Evolutionary conservation across 2,113 vertebrate genomes (phyloP).

Genomic region (Indicator maculatus): DNA sequence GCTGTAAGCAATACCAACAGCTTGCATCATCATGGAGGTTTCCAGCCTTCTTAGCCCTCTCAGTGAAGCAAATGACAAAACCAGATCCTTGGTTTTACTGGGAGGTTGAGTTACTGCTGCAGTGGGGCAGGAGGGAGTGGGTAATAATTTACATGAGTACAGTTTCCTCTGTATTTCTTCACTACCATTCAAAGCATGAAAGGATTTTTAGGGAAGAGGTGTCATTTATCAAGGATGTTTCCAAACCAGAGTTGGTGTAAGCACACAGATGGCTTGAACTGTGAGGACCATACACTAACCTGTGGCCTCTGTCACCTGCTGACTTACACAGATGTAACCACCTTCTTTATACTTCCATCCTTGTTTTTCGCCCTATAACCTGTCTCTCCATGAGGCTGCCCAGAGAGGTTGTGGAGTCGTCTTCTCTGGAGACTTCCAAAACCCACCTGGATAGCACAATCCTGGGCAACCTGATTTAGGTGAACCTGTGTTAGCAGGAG

Average conservation of each 20-base stretch:
- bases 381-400: too few relatives aligned
- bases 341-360: neutral
- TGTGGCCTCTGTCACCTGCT: neutral
- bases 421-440: too few relatives aligned
- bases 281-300: neutral
- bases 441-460: too few relatives aligned
- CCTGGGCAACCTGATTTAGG: too few relatives aligned
- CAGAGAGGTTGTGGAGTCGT: too few relatives aligned
- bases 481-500: too few relatives aligned
- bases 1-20: rapidly evolving
- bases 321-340: neutral
- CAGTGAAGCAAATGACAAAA: neutral
- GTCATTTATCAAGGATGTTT: neutral
- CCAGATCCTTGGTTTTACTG: neutral
- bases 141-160: neutral
- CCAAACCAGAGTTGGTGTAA: neutral
- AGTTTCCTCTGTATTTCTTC: neutral
- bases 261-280: neutral
- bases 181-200: neutral
- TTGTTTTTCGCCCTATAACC: neutral
- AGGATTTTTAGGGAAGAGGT: neutral
- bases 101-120: neutral
- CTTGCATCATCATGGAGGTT: neutral
- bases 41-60: neutral
- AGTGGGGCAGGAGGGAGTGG: too few relatives aligned